Percentiles rank a stretch among this genome's conserved stretches.
phyloP scores from a whole-genome alignment of 2,888 invertebrate genomes.

The Phrixothrix hirtus region DNA sequence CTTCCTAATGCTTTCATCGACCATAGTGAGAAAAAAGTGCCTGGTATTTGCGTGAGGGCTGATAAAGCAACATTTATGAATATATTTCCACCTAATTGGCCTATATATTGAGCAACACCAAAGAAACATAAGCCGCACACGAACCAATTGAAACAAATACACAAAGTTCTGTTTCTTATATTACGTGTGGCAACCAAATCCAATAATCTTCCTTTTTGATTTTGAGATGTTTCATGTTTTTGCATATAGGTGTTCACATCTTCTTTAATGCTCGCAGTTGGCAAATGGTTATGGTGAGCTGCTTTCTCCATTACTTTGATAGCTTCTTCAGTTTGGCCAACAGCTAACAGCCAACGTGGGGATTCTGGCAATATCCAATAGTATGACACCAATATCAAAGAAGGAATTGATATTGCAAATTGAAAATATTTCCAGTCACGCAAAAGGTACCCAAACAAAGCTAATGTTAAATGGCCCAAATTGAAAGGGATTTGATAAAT shows the following conservation, averaged over 20 bases:
- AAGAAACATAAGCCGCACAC: constrained; percentile 87
- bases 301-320: too few species aligned
- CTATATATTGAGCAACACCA: constrained; percentile 82
- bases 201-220: constrained; percentile 55
- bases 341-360: constrained; percentile 76
- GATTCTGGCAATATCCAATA: too few species aligned
- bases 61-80: constrained; percentile 85
- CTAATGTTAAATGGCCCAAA: constrained; percentile 61
- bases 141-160: constrained; percentile 79
- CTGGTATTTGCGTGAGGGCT: constrained; percentile 69
- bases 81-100: constrained; percentile 77
- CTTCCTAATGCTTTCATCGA: constrained; percentile 70
- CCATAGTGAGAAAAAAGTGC: constrained; percentile 61
- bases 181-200: constrained; percentile 72
- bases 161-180: constrained; percentile 70
- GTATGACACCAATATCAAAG: constrained; percentile 63
- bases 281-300: constrained; percentile 59
- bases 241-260: too few species aligned
- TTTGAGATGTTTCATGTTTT: too few species aligned
- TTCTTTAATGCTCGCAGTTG: too few species aligned
- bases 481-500: constrained; percentile 65
- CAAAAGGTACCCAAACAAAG: constrained; percentile 59
- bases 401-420: constrained; percentile 61
- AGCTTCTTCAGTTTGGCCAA: constrained; percentile 66
- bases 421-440: constrained; percentile 64